Base-by-base conservation (phyloP, 2,113 vertebrate species). In the Thalassoma bifasciatum region DNA sequence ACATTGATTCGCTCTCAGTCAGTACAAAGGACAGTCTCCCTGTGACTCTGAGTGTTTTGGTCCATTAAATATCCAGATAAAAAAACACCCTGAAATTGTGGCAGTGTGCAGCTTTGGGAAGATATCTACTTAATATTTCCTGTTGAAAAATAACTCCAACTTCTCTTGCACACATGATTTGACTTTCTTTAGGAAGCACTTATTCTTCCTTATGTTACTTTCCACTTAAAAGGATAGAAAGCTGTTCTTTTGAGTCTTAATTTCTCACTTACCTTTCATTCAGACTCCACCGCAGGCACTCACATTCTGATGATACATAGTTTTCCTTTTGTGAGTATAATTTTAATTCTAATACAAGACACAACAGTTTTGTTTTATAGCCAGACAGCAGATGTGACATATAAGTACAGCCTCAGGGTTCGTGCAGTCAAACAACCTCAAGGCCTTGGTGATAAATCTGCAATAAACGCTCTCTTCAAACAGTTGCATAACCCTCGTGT, bases 381-480 rank as follows among this genome's bases (percentile, higher is more conserved):
- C 34, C 21, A 24, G 38, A 78, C 19, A 47, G 51, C 58, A 73
- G 56, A 34, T 68, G 37, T 66, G 60, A 72, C 38, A 56, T 24
- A 81, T 77, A 58, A 46, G 40, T 16, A 17, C 26, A 51, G 75
- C 74, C 66, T 50, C 72, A 75, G 34, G 22, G 59, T 69, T 54
- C 70, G 36, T 75, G 56, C 44, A 52, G 26, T 67, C 11, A 72
- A 85, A 79, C 38, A 61, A 49, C 60, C 62, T 26, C 62, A 77
- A 10, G 61, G 36, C 50, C 23, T 24, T 19, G 46, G 42, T 71
- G 63, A 79, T 73, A 63, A 82, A 83, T 72, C 38, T 26, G 3
- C 54, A 30, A 14, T n/a, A 40, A 49, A 49, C 62, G 47, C 72
- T 66, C 46, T 34, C n/a, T 37, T 54, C 13, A 56, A 3, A 30